These are phyloP conservation scores for Muntiacus muntjak DNA, from an alignment of 2,113 vertebrate genomes.

Conservation along the genomic window DNA sequence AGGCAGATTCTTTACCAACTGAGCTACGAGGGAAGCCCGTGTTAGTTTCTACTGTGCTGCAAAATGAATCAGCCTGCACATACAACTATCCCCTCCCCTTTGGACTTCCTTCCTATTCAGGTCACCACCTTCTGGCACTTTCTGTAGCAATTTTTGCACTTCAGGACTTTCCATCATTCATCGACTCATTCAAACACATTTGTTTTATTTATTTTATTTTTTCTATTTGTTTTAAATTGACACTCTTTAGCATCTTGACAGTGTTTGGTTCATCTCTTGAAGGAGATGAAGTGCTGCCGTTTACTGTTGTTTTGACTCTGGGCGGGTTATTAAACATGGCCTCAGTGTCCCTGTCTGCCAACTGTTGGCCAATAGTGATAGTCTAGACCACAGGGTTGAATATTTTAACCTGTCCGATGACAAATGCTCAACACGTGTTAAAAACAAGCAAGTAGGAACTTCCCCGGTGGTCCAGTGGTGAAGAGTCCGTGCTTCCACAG, in stretches of 20 bases:
- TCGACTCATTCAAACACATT: not conserved
- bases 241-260: not conserved
- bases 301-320: not conserved
- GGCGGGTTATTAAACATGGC: not conserved
- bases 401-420: not conserved
- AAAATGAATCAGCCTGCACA: too few species aligned
- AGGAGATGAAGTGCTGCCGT: not conserved
- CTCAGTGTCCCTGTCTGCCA: slow-evolving; percentile 13
- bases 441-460: not conserved
- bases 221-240: not conserved
- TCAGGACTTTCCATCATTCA: not conserved
- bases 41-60: too few species aligned
- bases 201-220: too few species aligned
- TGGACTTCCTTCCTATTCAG: too few species aligned
- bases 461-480: not conserved
- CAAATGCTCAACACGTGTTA: not conserved
- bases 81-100: too few species aligned
- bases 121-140: not conserved
- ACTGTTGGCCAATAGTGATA: not conserved
- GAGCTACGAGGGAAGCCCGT: too few species aligned
- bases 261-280: not conserved
- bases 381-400: not conserved
- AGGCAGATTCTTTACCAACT: too few species aligned
- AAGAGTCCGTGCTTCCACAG: not conserved
- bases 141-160: not conserved